phyloP scores from a whole-genome alignment of 2,888 invertebrate species.

The Cactoblastis cactorum region DNA sequence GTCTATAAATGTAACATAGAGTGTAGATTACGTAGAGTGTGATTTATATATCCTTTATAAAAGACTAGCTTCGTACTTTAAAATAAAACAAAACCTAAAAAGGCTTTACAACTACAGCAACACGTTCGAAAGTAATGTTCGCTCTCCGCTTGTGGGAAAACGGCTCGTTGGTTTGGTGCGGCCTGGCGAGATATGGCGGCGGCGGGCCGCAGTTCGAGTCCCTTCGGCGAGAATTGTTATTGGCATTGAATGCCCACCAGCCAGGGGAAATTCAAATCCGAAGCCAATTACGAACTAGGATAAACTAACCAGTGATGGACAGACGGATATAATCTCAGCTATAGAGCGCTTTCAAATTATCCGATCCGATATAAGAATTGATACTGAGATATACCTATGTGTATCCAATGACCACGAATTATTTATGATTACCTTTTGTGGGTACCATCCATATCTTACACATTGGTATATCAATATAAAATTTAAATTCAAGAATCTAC shows the following conservation, averaged over 20 bases:
- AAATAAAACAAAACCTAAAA: background rate
- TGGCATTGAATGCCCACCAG: conserved; percentile 1
- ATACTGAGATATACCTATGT: background rate
- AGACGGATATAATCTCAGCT: background rate
- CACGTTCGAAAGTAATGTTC: background rate
- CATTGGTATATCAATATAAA: too few species aligned
- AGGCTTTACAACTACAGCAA: background rate
- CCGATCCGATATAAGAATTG: background rate
- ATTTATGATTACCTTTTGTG: too few species aligned
- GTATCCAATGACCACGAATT: background rate
- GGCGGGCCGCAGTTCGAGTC: background rate
- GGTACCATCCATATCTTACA: too few species aligned
- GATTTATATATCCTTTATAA: background rate
- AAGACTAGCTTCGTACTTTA: background rate
- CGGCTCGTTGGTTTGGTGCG: conserved; percentile 4
- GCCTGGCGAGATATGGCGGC: conserved; percentile 1
- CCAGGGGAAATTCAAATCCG: conserved; percentile 1
- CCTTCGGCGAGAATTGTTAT: background rate
- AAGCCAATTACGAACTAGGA: background rate
- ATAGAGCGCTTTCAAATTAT: background rate
- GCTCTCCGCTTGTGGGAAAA: conserved; percentile 1
- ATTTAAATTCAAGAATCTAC: too few species aligned
- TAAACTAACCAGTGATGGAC: background rate
- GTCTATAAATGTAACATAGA: too few species aligned
- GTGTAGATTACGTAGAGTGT: background rate